phyloP scores from a whole-genome alignment of 2,797 vertebrate genomes.

The Tangara arthus region DNA sequence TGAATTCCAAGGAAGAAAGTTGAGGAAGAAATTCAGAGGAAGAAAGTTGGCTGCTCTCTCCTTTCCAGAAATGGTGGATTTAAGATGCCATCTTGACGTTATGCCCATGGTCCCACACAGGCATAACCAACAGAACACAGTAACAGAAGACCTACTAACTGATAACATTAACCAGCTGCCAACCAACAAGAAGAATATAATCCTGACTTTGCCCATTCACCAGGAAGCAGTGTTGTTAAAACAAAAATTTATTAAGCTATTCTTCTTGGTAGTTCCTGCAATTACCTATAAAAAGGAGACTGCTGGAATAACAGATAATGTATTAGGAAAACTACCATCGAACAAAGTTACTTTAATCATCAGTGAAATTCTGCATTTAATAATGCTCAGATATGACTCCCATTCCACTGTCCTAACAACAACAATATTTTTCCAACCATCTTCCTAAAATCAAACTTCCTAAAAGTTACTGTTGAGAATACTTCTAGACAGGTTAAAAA shows the following conservation, averaged over 20 bases:
- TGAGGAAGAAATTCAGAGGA: background rate
- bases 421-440: background rate
- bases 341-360: background rate
- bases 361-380: background rate
- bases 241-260: background rate
- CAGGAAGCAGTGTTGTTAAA: background rate
- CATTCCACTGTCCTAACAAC: background rate
- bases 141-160: background rate
- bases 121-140: background rate
- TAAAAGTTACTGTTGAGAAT: background rate
- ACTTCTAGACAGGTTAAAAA: background rate
- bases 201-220: background rate
- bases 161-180: background rate
- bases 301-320: background rate
- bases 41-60: background rate
- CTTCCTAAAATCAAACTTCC: background rate
- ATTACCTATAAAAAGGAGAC: background rate
- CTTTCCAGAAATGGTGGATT: background rate
- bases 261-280: background rate
- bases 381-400: background rate
- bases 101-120: background rate
- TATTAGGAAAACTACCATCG: background rate
- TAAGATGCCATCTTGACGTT: background rate
- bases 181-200: background rate
- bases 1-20: background rate